These are phyloP conservation scores for Peucedramus taeniatus DNA, from an alignment of 2,113 vertebrate genomes.

Conservation along the genomic window DNA sequence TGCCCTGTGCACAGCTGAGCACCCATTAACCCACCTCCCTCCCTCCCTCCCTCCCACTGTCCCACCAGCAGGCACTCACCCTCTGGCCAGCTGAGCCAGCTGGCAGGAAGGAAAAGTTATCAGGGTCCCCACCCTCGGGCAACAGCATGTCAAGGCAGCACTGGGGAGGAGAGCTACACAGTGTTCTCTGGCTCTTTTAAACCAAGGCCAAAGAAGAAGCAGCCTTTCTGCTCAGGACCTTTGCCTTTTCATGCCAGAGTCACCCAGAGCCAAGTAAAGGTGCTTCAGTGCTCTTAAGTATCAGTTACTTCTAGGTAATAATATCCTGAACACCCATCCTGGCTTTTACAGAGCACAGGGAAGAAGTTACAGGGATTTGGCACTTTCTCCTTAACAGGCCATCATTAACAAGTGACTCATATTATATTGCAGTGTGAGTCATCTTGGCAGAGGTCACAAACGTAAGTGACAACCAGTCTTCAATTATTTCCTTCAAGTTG, in stretches of 20 bases:
- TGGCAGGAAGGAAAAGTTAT: background rate
- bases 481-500: slow-evolving; percentile 55
- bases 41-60: background rate
- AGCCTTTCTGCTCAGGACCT: background rate
- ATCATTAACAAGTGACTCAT: slow-evolving; percentile 53
- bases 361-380: background rate
- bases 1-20: background rate
- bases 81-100: background rate
- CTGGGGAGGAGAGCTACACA: background rate
- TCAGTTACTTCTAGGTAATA: background rate
- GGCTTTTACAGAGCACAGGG: background rate
- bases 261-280: background rate
- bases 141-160: background rate
- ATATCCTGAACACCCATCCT: background rate
- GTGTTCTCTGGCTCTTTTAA: background rate
- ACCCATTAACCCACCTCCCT: background rate
- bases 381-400: slow-evolving; percentile 26
- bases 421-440: slow-evolving; percentile 46
- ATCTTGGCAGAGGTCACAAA: slow-evolving; percentile 52
- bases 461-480: slow-evolving; percentile 1
- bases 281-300: background rate
- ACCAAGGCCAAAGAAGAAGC: background rate
- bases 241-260: background rate
- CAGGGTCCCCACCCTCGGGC: background rate
- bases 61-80: background rate